phyloP scores from a whole-genome alignment of 1,140 invertebrate species.

The Maniola jurtina region DNA sequence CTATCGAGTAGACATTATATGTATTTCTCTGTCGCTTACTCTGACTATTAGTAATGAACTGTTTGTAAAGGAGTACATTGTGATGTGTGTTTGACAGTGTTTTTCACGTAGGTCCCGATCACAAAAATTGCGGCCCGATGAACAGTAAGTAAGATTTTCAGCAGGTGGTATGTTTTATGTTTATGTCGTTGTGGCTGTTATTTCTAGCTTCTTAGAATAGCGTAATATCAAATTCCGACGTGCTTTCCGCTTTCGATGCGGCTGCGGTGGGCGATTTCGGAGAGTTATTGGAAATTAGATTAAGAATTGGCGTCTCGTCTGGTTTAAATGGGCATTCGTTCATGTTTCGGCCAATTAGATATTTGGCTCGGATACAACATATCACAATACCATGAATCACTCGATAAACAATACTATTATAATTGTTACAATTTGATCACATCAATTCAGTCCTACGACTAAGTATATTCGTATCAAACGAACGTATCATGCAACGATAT shows the following conservation, averaged over 20 bases:
- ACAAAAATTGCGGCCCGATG: slow-evolving; percentile 76
- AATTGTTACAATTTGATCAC: slow-evolving; percentile 37
- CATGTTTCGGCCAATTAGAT: slow-evolving; percentile 52
- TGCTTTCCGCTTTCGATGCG: slow-evolving; percentile 58
- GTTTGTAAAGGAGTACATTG: slow-evolving; percentile 63
- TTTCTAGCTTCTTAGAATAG: slow-evolving; percentile 66
- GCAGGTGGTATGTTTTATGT: slow-evolving; percentile 65
- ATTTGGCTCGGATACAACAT: slow-evolving; percentile 53
- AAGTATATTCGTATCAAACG: slow-evolving; percentile 18
- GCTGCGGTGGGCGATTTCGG: slow-evolving; percentile 35
- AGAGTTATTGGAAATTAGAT: slow-evolving; percentile 34
- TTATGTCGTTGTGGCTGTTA: slow-evolving; percentile 68
- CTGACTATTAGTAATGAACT: slow-evolving; percentile 46
- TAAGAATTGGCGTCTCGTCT: slow-evolving; percentile 34
- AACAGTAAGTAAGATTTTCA: slow-evolving; percentile 74
- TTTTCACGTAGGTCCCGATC: slow-evolving; percentile 78
- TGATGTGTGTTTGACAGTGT: slow-evolving; percentile 75
- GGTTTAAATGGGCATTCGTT: slow-evolving; percentile 40
- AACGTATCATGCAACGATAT: slow-evolving; percentile 12
- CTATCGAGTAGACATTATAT: slow-evolving; percentile 45
- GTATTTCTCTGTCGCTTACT: slow-evolving; percentile 44
- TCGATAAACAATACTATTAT: slow-evolving; percentile 35
- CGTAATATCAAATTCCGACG: slow-evolving; percentile 52
- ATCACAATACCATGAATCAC: slow-evolving; percentile 51
- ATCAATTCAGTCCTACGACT: slow-evolving; percentile 31